Evolutionary conservation across 2,797 vertebrate genomes (phyloP).

Genomic region (Vultur gryphus): DNA sequence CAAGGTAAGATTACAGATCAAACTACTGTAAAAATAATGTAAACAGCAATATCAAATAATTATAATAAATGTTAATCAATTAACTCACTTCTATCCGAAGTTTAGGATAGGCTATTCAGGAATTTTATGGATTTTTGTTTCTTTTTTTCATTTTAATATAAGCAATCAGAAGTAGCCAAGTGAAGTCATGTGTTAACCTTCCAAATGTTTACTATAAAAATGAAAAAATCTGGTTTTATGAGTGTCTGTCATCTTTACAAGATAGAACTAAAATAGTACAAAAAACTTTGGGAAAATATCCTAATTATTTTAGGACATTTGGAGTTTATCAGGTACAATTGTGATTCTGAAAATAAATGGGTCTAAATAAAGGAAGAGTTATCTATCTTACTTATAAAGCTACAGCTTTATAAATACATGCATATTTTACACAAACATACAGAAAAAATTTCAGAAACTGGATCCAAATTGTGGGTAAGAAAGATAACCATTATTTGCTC

Average conservation of each 20-base stretch:
- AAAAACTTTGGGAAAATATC: background rate
- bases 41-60: background rate
- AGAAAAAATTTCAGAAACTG: background rate
- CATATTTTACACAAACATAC: background rate
- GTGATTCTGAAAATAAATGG: background rate
- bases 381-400: background rate
- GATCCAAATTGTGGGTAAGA: background rate
- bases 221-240: background rate
- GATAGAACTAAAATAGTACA: background rate
- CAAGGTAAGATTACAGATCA: background rate
- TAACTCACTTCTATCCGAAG: background rate
- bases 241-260: background rate
- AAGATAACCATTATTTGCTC: background rate
- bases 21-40: background rate
- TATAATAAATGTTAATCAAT: background rate
- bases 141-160: background rate
- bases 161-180: background rate
- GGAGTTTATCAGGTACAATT: background rate
- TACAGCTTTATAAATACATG: background rate
- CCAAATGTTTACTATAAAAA: background rate
- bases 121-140: background rate
- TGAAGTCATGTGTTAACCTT: background rate
- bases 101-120: background rate
- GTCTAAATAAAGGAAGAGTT: background rate
- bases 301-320: background rate